Base-by-base conservation (phyloP, 2,797 vertebrate genomes). In the Notamacropus eugenii region DNA sequence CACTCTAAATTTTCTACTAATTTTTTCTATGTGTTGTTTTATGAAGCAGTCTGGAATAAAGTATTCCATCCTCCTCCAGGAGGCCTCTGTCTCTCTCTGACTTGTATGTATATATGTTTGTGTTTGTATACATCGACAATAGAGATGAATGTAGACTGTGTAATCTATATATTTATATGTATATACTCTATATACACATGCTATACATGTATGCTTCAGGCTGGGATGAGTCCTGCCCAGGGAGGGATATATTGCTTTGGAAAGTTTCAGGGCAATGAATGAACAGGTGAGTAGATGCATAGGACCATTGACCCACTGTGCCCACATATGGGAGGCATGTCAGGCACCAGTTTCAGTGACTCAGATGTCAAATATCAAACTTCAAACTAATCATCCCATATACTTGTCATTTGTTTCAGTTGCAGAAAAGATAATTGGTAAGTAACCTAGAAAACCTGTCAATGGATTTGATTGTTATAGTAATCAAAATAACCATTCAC, bases 381-480 rank as follows among this genome's bases (percentile, higher is more conserved):
- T 62, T 62, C 31, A 34, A 34, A 62, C 59, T 62, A 34, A 34
- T 31, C 31, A 67, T 67, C 59, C 3, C 31, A 67, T n/a, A 16
- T 13, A 16, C 11, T 67, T 34, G 34, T 16, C 59, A 67, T 16
- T 16, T n/a, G 59, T 67, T n/a, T 67, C 31, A 46, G 0, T n/a
- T 50, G 52, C 9, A 56, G 91, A 90, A 94, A 56, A 91, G 90
- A 92, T 22, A 82, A 92, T 24, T 4, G 19, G 1, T 93, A 97
- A 92, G 8, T 0, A 93, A 74, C 2, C 93, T 92, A 91, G 40
- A 13, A 92, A 58, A 50, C 59, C 1, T 92, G n/a, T 57, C 2
- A 90, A 55, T 50, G 62, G 54, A 93, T 90, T 96, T 62, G 58
- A 5, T 90, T 97, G 52, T 55, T 92, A 93, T 27, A 24, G 55